Base-by-base conservation (phyloP, 2,113 vertebrate genomes). In the Dasyornis broadbenti region DNA sequence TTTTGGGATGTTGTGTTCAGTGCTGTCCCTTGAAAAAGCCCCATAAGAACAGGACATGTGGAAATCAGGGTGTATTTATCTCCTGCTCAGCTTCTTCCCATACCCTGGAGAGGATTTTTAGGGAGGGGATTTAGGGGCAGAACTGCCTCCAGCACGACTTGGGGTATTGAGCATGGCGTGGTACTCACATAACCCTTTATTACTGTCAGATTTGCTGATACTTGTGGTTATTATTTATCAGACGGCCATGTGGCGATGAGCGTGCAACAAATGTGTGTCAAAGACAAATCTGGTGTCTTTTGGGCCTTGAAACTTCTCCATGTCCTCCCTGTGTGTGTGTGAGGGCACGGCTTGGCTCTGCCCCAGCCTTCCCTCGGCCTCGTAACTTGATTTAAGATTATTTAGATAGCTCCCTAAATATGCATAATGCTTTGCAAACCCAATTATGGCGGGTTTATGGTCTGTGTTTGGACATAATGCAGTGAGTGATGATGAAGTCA, bases 401-500 rank as follows among this genome's bases (percentile, higher is more conserved):
- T 91, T 97, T 89, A 78, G 91, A 68, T 76, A 87, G 90, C 90
- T 94, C 80, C 1, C 28, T 82, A 94, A 96, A 89, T 95, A 89
- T 80, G 82, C 76, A 71, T 83, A 95, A 88, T 93, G 88, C 72
- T 75, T 42, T 63, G 24, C 80, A 97, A 96, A 97, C 70, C 73
- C 23, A 96, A 73, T 97, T 94, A 94, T 30, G 85, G 59, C 27
- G 84, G 63, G 89, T 72, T 94, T 75, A 21, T 70, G 31, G 71
- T 52, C 92, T 94, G 13, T 90, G 82, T 91, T 96, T 88, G 60
- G 94, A 56, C 49, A 56, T 95, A 93, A 93, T 96, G 79, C 88
- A 90, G 81, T 94, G 88, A 96, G 68, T 24, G 85, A 61, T 92
- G 86, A 40, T 94, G 78, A 82, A 92, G 88, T 90, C 71, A 81